A percentile compares a stretch with the other conserved stretches of the same genome.
phyloP scores from a whole-genome alignment of 2,888 invertebrate genomes.

The Didymodactylos carnosus region DNA sequence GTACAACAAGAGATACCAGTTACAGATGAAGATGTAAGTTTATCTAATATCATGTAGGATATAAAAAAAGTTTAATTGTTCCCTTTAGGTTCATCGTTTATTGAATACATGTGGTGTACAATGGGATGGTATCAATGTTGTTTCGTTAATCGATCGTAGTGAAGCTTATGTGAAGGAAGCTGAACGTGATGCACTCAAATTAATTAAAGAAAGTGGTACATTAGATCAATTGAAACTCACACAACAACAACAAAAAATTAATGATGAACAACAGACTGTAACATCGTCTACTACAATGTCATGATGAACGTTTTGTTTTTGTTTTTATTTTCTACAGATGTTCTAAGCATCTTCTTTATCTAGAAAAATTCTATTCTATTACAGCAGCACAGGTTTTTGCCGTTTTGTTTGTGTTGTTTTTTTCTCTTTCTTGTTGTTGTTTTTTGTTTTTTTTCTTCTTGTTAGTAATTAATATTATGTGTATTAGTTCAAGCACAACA shows the following conservation, averaged over 20 bases:
- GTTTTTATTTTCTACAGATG: neutral
- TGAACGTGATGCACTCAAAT: constrained; percentile 12
- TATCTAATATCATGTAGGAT: no score
- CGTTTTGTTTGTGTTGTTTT: no score
- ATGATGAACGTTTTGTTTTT: neutral
- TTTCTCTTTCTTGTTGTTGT: no score
- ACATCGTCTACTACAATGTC: neutral
- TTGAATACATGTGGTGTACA: constrained; percentile 13
- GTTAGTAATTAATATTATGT: no score
- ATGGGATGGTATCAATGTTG: constrained; percentile 12
- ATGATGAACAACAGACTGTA: neutral
- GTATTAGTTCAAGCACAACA: no score
- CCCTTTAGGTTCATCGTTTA: neutral
- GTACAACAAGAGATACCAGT: constrained; percentile 10
- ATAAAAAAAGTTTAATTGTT: no score
- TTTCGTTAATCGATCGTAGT: constrained; percentile 1
- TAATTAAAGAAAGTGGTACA: neutral
- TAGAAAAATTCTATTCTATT: no score
- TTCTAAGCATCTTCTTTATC: no score
- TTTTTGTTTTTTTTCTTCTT: no score
- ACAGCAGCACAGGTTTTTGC: no score
- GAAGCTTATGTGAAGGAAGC: constrained; percentile 6
- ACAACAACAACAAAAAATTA: neutral
- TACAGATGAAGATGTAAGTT: constrained; percentile 6
- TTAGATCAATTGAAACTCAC: neutral